Evolutionary conservation across 2,113 vertebrate species (phyloP).

Genomic region (Galeopterus variegatus): DNA sequence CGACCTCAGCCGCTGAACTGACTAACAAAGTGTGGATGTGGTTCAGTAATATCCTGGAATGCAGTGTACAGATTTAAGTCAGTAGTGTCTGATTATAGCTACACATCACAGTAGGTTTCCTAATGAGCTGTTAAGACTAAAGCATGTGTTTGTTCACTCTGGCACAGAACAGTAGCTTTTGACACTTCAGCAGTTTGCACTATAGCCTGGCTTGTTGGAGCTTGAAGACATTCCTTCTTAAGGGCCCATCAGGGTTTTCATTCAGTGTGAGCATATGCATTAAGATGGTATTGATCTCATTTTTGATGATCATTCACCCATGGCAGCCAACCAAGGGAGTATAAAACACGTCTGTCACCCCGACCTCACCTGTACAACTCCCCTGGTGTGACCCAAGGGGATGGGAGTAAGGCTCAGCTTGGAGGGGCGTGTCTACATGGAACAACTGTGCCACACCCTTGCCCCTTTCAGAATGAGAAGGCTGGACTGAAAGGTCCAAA

Average conservation of each 20-base stretch:
- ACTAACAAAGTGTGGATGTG: background rate
- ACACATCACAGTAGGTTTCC: background rate
- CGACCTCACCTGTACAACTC: background rate
- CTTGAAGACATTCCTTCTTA: conserved; percentile 39
- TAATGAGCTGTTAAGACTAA: background rate
- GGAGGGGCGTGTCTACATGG: background rate
- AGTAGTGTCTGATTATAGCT: background rate
- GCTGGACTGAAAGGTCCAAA: background rate
- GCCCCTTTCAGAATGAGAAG: background rate
- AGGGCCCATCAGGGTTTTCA: conserved; percentile 12
- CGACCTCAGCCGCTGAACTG: background rate
- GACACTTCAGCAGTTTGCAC: background rate
- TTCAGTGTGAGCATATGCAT: background rate
- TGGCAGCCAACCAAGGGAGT: background rate
- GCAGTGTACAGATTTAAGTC: background rate
- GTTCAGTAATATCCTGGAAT: background rate
- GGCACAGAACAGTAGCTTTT: background rate
- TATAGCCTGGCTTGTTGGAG: background rate
- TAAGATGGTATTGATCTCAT: background rate
- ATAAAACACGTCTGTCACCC: background rate
- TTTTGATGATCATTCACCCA: background rate
- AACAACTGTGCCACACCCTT: rapidly evolving
- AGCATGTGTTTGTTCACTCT: background rate
- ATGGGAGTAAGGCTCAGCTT: background rate
- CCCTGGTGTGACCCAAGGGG: background rate